Conservation (phyloP, 2,888 invertebrate genomes). For the Clunio marinus region DNA sequence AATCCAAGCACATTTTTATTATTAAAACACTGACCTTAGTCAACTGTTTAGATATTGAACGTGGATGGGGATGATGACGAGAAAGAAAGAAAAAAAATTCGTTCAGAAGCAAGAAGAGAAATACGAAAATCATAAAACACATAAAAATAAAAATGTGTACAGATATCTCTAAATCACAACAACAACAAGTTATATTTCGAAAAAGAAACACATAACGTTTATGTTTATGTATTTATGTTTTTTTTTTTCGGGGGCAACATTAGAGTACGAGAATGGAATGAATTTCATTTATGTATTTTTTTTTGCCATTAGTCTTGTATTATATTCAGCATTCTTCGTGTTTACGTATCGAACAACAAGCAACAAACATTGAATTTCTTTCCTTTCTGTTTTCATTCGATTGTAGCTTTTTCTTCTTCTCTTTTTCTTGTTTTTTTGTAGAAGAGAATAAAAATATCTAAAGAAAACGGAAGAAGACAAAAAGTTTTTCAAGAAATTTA, state of each 20-base stretch:
- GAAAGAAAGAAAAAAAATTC: background rate
- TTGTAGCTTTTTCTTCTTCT: too few species aligned
- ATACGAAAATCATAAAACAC: constrained; percentile 38
- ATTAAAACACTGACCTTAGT: constrained; percentile 33
- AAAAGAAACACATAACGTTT: constrained; percentile 30
- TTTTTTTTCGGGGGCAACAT: background rate
- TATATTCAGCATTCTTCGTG: constrained; percentile 27
- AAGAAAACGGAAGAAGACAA: background rate
- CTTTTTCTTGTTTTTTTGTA: too few species aligned
- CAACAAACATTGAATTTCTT: too few species aligned
- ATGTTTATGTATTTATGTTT: background rate
- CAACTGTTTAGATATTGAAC: constrained; percentile 36
- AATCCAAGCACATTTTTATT: constrained; percentile 35
- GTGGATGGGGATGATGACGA: constrained; percentile 23
- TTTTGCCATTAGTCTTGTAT: constrained; percentile 37
- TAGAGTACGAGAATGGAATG: constrained; percentile 15
- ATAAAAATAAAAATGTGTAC: constrained; percentile 39
- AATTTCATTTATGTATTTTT: constrained; percentile 12
- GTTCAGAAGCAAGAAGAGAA: constrained; percentile 15
- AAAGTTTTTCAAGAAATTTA: background rate
- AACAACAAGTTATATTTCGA: constrained; percentile 19
- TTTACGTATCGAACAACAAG: constrained; percentile 20
- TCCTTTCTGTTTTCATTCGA: too few species aligned
- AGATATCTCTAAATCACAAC: constrained; percentile 20
- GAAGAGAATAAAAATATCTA: too few species aligned